phyloP scores from a whole-genome alignment of 2,888 invertebrate genomes.

The Drosophila pseudotakahashii region DNA sequence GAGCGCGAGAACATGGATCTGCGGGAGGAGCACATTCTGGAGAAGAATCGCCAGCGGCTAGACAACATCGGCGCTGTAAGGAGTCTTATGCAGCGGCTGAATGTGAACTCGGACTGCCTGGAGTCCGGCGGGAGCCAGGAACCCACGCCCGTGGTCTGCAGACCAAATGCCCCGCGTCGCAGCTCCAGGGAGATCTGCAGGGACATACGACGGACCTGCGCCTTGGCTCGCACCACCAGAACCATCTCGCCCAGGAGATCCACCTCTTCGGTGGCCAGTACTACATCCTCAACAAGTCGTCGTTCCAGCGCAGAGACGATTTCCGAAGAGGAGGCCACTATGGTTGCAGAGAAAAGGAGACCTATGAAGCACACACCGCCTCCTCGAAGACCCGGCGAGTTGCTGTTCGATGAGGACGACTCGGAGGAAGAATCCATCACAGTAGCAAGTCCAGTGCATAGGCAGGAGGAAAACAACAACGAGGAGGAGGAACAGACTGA shows the following conservation, averaged over 20 bases:
- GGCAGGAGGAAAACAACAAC: too few species aligned
- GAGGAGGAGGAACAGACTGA: neutral
- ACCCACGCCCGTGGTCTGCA: neutral
- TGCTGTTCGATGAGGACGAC: conserved; percentile 4
- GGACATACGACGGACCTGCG: conserved; percentile 6
- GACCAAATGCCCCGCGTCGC: conserved; percentile 1
- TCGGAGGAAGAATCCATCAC: neutral
- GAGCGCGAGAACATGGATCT: conserved; percentile 2
- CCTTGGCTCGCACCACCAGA: conserved; percentile 5
- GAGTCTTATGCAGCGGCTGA: conserved; percentile 5
- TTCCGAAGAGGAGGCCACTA: neutral
- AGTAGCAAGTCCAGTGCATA: neutral
- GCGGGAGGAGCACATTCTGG: conserved; percentile 4
- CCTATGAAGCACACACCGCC: neutral
- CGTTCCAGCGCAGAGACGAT: neutral
- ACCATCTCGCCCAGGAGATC: neutral
- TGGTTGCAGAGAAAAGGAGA: neutral
- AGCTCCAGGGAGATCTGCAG: conserved; percentile 16
- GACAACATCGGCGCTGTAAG: neutral
- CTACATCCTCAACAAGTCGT: neutral
- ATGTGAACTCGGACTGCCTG: neutral
- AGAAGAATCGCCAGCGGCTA: neutral
- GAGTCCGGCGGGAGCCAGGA: neutral
- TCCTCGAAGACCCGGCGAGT: neutral
- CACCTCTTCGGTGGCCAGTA: too few species aligned